Percentiles rank a stretch among this genome's conserved stretches.
Conservation (phyloP, 2,797 vertebrate genomes). For the Centropyge bicolor region DNA sequence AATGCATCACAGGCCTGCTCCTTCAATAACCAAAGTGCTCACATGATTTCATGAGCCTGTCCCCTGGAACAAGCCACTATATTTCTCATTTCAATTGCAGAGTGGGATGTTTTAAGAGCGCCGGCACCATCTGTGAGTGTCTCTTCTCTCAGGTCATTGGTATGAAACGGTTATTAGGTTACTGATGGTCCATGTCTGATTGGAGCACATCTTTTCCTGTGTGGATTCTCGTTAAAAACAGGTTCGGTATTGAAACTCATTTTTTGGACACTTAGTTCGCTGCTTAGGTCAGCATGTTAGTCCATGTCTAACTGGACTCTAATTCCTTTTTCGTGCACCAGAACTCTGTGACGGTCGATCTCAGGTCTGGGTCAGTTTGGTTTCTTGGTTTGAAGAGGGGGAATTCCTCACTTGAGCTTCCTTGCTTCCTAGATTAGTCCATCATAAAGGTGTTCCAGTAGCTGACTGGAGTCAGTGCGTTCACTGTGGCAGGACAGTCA, state of each 20-base stretch:
- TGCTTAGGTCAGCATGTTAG: constrained; percentile 40
- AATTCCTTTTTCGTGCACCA: neutral
- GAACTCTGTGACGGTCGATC: constrained; percentile 3
- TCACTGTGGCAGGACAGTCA: constrained; percentile 82
- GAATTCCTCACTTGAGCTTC: neutral
- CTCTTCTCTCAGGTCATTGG: constrained; percentile 51
- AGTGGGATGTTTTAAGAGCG: constrained; percentile 42
- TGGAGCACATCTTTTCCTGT: constrained; percentile 36
- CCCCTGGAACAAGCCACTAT: constrained; percentile 20
- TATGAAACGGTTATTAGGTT: constrained; percentile 59
- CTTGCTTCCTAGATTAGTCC: neutral
- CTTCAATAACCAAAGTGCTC: constrained; percentile 40
- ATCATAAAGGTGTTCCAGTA: neutral
- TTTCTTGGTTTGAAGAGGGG: constrained; percentile 5
- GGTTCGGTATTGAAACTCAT: constrained; percentile 5
- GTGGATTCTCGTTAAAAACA: constrained; percentile 45
- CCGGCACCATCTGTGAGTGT: constrained; percentile 46
- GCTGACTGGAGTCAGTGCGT: neutral
- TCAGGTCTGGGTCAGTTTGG: constrained; percentile 2
- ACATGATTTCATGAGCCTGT: constrained; percentile 47
- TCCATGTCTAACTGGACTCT: constrained; percentile 8
- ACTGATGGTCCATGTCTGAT: constrained; percentile 55
- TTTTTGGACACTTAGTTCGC: constrained; percentile 37
- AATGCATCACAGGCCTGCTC: constrained; percentile 36
- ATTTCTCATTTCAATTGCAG: constrained; percentile 49